phyloP scores from a whole-genome alignment of 2,888 invertebrate species.

The Torymus tubicola region DNA sequence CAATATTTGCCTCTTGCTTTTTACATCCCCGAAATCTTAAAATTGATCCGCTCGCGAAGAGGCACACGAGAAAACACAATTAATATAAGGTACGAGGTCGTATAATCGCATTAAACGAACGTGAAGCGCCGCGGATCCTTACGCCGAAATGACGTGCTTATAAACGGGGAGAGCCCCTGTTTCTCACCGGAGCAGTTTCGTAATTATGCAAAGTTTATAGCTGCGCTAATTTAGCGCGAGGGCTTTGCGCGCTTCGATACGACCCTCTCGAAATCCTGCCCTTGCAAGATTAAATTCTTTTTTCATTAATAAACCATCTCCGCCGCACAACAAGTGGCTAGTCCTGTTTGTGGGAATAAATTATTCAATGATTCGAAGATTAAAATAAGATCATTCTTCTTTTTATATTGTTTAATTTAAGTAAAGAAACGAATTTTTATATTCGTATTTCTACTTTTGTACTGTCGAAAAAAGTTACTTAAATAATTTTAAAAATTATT shows the following conservation, averaged over 20 bases:
- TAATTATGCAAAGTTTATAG: slow-evolving; percentile 67
- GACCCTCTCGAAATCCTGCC: slow-evolving; percentile 32
- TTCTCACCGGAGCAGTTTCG: slow-evolving; percentile 55
- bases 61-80: not conserved
- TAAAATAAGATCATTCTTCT: too few species aligned
- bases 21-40: not conserved
- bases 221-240: slow-evolving; percentile 37
- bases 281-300: slow-evolving; percentile 3
- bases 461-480: too few species aligned
- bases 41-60: slow-evolving; percentile 1
- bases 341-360: too few species aligned
- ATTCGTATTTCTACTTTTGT: too few species aligned
- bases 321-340: too few species aligned
- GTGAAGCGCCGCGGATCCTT: slow-evolving; percentile 26
- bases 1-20: not conserved
- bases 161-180: slow-evolving; percentile 18
- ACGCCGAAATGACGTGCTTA: slow-evolving; percentile 53
- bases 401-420: too few species aligned
- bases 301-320: slow-evolving; percentile 7
- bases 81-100: slow-evolving; percentile 27
- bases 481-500: too few species aligned
- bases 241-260: not conserved
- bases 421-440: too few species aligned
- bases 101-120: slow-evolving; percentile 8
- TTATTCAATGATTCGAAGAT: too few species aligned